These are phyloP conservation scores for Enoplolaimus lenunculus DNA, from an alignment of 2,888 invertebrate species.

Conservation along the genomic window DNA sequence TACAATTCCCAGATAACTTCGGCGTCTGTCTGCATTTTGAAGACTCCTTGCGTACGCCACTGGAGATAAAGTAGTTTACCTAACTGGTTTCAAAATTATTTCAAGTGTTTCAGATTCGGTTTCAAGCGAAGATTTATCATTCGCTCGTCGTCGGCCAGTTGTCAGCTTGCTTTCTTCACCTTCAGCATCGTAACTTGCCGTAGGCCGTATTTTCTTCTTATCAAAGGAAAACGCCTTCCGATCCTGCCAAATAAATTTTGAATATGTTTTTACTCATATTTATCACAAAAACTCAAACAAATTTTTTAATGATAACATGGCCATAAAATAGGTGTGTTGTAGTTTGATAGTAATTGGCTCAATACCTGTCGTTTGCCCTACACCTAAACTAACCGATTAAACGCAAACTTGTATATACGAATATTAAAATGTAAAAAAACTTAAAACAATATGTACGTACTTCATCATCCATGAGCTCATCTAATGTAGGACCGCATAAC, in stretches of 20 bases:
- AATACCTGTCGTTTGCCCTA: no score
- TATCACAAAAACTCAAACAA: no score
- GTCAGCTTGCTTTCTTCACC: not conserved
- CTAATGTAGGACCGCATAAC: slow-evolving; percentile 55
- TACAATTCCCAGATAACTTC: no score
- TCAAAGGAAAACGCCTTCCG: not conserved
- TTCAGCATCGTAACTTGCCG: not conserved
- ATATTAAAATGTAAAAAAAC: no score
- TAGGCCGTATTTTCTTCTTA: not conserved
- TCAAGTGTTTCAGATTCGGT: slow-evolving; percentile 27
- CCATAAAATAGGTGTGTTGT: no score
- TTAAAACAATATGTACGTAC: slow-evolving; percentile 35
- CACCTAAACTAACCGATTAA: no score
- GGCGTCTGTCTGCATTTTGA: no score
- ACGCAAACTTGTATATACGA: no score
- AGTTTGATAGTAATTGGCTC: no score
- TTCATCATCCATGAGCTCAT: slow-evolving; percentile 97
- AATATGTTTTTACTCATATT: no score
- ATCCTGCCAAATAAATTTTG: not conserved
- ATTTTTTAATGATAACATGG: no score
- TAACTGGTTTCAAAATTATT: slow-evolving; percentile 30
- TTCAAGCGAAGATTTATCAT: slow-evolving; percentile 18
- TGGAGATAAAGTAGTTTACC: slow-evolving; percentile 25
- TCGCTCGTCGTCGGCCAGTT: not conserved
- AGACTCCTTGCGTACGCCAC: no score